Evolutionary conservation across 1,140 invertebrate genomes (phyloP).

Genomic region (Pantala flavescens): DNA sequence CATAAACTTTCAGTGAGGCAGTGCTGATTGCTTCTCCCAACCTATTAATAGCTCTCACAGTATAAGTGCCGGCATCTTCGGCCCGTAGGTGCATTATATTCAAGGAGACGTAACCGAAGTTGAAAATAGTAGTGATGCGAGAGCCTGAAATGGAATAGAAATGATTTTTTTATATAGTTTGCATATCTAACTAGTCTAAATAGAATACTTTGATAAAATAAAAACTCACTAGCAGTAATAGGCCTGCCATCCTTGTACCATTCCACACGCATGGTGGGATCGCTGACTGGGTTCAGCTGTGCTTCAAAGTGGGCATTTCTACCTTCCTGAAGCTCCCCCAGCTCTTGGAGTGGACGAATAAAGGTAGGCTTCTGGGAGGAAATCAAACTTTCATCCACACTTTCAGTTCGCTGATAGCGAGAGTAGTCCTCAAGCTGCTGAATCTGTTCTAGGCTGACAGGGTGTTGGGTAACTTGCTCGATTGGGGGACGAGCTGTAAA

Average conservation of each 20-base stretch:
- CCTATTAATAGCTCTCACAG: slow-evolving; percentile 77
- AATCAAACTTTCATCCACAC: slow-evolving; percentile 56
- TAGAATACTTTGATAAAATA: too few species aligned
- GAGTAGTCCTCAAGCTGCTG: slow-evolving; percentile 87
- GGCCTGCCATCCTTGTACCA: slow-evolving; percentile 95
- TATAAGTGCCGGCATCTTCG: slow-evolving; percentile 88
- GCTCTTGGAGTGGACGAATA: slow-evolving; percentile 76
- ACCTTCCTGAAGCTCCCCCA: slow-evolving; percentile 81
- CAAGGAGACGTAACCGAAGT: slow-evolving; percentile 96
- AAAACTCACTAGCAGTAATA: slow-evolving; percentile 68
- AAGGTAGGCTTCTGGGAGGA: slow-evolving; percentile 71
- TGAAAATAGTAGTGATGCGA: slow-evolving; percentile 90
- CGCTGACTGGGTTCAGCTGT: slow-evolving; percentile 86
- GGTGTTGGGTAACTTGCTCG: slow-evolving; percentile 81
- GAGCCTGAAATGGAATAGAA: slow-evolving; percentile 45
- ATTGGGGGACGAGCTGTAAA: slow-evolving; percentile 59
- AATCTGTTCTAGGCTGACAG: slow-evolving; percentile 86
- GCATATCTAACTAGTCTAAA: too few species aligned
- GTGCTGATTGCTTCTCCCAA: slow-evolving; percentile 75
- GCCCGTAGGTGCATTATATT: slow-evolving; percentile 93
- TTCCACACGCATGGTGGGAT: slow-evolving; percentile 95
- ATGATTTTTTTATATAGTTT: too few species aligned
- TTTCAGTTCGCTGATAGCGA: slow-evolving; percentile 73
- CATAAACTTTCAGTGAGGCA: slow-evolving; percentile 62
- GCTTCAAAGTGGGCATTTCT: slow-evolving; percentile 91